A percentile compares a stretch with the other conserved stretches of the same genome.
Conservation (phyloP, 2,113 vertebrate genomes). For the Galbula dea region DNA sequence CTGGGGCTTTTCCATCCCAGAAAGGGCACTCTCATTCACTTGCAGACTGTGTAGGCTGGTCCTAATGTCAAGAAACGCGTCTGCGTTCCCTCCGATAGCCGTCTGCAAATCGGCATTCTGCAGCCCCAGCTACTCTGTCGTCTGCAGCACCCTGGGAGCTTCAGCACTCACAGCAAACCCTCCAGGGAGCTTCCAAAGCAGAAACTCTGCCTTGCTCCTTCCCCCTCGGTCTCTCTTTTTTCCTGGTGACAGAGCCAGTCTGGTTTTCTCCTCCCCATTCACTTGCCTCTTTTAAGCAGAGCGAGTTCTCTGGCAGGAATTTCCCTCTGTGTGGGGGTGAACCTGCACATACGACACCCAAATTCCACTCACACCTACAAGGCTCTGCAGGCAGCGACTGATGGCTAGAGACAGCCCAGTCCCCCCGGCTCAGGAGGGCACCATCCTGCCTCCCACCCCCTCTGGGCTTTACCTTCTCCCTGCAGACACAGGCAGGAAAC, state of each 20-base stretch:
- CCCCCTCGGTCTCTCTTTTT: not conserved
- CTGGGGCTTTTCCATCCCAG: not conserved
- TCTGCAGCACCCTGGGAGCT: not conserved
- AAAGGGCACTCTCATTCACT: conserved; percentile 51
- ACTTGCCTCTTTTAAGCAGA: not conserved
- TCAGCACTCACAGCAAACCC: not conserved
- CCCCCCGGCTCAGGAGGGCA: not conserved
- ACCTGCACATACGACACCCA: not conserved
- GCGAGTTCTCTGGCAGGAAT: not conserved
- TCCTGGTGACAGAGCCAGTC: not conserved
- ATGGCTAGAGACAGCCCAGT: not conserved
- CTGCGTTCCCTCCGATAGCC: conserved; percentile 8
- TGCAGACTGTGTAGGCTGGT: conserved; percentile 53
- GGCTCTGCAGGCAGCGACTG: not conserved
- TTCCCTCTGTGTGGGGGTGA: not conserved
- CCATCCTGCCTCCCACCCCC: not conserved
- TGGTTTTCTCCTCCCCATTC: not conserved
- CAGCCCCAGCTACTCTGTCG: not conserved
- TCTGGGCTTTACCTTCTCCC: not conserved
- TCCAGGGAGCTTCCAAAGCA: not conserved
- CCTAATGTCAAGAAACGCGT: conserved; percentile 21
- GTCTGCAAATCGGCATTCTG: not conserved
- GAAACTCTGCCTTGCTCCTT: not conserved
- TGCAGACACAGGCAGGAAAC: not conserved
- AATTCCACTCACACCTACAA: not conserved